A percentile compares a stretch with the other conserved stretches of the same genome.
Conservation (phyloP, 1,140 invertebrate genomes). For the Trigoniulus corallinus region DNA sequence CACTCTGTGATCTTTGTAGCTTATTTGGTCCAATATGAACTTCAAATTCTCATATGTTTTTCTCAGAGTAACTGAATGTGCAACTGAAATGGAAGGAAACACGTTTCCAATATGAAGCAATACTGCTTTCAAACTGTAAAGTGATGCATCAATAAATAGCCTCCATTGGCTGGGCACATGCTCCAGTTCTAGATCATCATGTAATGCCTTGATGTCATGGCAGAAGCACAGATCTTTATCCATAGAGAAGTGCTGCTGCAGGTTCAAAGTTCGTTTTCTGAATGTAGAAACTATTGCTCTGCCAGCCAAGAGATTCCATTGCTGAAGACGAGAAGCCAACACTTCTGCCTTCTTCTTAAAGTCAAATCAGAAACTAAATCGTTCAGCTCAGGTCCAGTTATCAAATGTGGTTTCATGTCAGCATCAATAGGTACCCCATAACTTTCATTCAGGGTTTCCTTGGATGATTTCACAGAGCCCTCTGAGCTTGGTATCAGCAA, state of each 20-base stretch:
- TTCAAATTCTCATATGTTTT: not conserved
- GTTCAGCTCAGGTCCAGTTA: conserved; percentile 6
- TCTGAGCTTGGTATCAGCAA: too few relatives aligned
- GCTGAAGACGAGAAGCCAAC: not conserved
- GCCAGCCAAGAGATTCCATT: not conserved
- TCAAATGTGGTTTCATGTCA: too few relatives aligned
- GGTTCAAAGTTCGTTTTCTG: not conserved
- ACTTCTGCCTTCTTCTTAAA: not conserved
- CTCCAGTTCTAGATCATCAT: not conserved
- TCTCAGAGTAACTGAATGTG: not conserved
- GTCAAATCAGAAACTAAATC: not conserved
- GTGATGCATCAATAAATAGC: conserved; percentile 15
- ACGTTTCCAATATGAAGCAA: conserved; percentile 13
- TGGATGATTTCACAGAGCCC: conserved; percentile 16
- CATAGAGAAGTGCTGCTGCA: not conserved
- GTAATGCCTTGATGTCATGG: not conserved
- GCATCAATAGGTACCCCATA: not conserved
- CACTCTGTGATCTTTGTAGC: conserved; percentile 12
- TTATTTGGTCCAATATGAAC: not conserved
- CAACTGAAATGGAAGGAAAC: conserved; percentile 5
- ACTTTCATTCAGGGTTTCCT: conserved; percentile 6
- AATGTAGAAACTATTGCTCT: not conserved
- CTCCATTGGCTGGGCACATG: conserved; percentile 9
- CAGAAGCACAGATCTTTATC: not conserved
- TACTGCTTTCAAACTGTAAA: conserved; percentile 12